Evolutionary conservation across 2,797 vertebrate species (phyloP).

Genomic region (Babyrousa celebensis): DNA sequence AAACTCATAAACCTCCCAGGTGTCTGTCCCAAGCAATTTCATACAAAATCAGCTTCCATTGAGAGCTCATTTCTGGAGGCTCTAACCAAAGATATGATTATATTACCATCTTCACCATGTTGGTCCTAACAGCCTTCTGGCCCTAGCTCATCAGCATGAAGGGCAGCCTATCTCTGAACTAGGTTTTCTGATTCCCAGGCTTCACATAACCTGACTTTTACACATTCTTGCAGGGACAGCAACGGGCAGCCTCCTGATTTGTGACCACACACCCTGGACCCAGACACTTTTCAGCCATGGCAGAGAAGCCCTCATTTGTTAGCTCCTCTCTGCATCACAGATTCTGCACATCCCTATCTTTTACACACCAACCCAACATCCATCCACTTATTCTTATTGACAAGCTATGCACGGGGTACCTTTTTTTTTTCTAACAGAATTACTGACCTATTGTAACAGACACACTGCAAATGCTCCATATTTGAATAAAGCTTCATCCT

Average conservation of each 20-base stretch:
- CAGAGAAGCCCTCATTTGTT: neutral
- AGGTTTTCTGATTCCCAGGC: neutral
- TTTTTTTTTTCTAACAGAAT: neutral
- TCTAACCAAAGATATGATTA: neutral
- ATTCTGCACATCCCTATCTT: neutral
- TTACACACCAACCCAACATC: neutral
- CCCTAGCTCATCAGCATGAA: fast-evolving
- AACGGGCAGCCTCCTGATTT: too few relatives aligned
- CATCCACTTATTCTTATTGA: neutral
- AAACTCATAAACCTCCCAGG: neutral
- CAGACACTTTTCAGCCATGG: neutral
- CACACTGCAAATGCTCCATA: neutral
- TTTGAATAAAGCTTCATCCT: neutral
- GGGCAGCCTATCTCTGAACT: neutral
- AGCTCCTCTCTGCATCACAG: neutral
- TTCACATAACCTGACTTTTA: neutral
- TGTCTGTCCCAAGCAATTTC: neutral
- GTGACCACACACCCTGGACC: neutral
- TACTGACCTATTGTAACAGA: neutral
- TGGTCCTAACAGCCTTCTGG: neutral
- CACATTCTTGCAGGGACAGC: neutral
- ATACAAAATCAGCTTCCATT: neutral
- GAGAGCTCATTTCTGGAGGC: neutral
- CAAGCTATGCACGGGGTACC: neutral
- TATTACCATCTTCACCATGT: neutral